These are phyloP conservation scores for Prionailurus viverrinus DNA, from an alignment of 2,113 vertebrate species.

Conservation along the genomic window DNA sequence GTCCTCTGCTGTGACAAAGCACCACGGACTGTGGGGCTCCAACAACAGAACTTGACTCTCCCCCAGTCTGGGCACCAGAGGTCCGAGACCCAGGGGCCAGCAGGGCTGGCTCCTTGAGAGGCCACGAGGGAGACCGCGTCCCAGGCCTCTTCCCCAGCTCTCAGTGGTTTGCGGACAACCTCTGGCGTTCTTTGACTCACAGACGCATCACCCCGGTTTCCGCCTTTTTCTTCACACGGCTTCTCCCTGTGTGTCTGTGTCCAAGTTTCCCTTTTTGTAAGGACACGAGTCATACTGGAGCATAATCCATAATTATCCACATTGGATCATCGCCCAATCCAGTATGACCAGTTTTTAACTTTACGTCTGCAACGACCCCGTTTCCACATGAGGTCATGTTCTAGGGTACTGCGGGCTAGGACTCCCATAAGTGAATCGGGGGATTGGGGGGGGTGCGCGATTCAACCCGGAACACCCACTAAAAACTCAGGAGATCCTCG, in stretches of 20 bases:
- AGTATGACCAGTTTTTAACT: background rate
- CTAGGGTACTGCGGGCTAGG: too few relatives aligned
- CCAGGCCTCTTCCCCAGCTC: background rate
- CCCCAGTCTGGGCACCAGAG: too few relatives aligned
- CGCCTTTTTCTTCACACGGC: background rate
- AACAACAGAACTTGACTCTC: background rate
- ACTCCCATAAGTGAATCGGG: background rate
- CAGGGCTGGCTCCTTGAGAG: background rate
- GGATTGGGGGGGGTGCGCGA: accelerated
- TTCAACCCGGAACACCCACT: background rate
- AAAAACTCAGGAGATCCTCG: background rate
- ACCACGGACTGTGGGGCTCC: background rate
- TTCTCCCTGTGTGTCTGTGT: background rate
- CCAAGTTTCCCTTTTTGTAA: background rate
- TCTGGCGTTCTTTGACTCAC: background rate
- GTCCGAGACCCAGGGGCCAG: accelerated
- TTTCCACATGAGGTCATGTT: background rate
- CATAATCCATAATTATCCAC: background rate
- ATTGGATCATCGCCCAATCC: background rate
- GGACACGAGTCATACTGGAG: background rate
- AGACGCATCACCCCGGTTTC: background rate
- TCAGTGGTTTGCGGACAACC: background rate
- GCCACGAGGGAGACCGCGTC: accelerated
- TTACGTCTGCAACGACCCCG: background rate
- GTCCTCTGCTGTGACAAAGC: background rate